Base-by-base conservation (phyloP, 2,113 vertebrate genomes). In the Scatophagus argus region DNA sequence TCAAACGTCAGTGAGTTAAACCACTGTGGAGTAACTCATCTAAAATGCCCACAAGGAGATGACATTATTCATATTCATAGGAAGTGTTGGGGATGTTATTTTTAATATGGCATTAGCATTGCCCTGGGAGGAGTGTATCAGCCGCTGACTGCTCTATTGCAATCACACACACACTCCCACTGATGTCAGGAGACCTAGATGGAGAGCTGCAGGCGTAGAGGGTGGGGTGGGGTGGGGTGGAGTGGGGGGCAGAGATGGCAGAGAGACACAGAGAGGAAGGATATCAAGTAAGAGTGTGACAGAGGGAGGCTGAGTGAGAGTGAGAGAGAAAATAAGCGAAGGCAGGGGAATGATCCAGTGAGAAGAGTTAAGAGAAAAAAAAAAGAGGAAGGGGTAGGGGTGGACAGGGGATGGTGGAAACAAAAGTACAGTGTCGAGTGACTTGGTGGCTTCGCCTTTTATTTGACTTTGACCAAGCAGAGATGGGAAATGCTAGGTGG, bases 41-140 rank as follows among this genome's bases (percentile, higher is more conserved):
- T 88, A 88, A 91, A 91, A 92, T 92, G 91, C 90, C 92, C 91
- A 90, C 82, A 59, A 93, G 92, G 88, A 92, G 82, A 87, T 63
- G 86, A 83, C 74, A 89, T 89, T 91, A 91, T 92, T 92, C 89
- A 92, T 91, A 93, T 91, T 91, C 89, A 91, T 90, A 85, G 89
- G 90, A 93, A 92, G 87, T 88, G 90, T 93, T 82, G 84, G 83
- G 85, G 84, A 91, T 92, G 91, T 93, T 93, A 92, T 93, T 93
- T 92, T 93, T 93, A 93, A 93, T 93, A 90, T 91, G 86, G 89
- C 84, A 93, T 93, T 93, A 93, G 89, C 91, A 93, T 93, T 84
- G 92, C 91, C 92, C 86, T 79, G 88, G 90, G 91, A 90, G 85
- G 88, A 88, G 87, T 76, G 86, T 82, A 84, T 90, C 88, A 84